Evolutionary conservation across 2,888 invertebrate genomes (phyloP), one percentile per base, ranked within the genome.

Genomic region (Trissoscelio sp.): DNA sequence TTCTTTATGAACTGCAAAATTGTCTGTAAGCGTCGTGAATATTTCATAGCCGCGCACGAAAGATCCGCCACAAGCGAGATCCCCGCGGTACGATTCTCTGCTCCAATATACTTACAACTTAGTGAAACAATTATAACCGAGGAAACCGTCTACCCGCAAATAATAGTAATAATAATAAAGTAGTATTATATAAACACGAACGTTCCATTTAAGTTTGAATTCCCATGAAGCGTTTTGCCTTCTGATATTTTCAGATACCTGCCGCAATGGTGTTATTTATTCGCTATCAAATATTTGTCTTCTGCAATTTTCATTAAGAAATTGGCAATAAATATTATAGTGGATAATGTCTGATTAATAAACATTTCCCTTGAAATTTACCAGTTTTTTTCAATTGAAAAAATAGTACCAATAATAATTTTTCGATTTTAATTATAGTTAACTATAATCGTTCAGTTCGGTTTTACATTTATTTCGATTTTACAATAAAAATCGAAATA

Each of bases 111-210:
- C 60, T 75, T 60, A 67, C 53, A 57, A 66, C 64, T 74, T 64
- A 67, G 67, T 42, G 62, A 77, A 77, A 69, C 69, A 77, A 77
- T 77, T 69, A 77, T 62, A 69, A 53, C 28, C 44, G 42, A 9
- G 55, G 53, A 60, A 69, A 69, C 69, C 42, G 58, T 46, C 67
- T 77, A 51, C 24, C 69, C 64, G 28, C 58, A 67, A 58, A 66
- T 57, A 58, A 66, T 66, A 57, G 37, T 66, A 64, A 66, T 74
- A 74, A 74, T 74, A 74, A 74, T 74, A 62, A 72, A 74, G 55
- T 57, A 57, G 16, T 46, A 57, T 34, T 37, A 14, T 37, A 74
- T 48, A 66, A 66, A 57, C 60, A 66, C 18, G 39, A 57, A 18
- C 64, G 53, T 64, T 74, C 14, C 64, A 64, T 74, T 62, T 39